Conservation (phyloP, 2,797 vertebrate species). For the Anas acuta region DNA sequence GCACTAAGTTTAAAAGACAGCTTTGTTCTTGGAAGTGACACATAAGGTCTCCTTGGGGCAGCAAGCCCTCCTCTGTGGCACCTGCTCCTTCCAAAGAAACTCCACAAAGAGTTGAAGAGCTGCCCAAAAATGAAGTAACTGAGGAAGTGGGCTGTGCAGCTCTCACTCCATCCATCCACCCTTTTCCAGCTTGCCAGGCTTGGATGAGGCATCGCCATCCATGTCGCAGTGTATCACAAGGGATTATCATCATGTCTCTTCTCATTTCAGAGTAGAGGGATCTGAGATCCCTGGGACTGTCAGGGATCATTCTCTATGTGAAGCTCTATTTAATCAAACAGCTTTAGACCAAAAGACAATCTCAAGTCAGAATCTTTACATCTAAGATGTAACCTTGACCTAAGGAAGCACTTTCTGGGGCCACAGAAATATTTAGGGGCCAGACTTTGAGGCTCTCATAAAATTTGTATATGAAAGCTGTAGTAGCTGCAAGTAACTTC, state of each 20-base stretch:
- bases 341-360: background rate
- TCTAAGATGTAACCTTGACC: background rate
- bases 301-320: background rate
- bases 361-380: background rate
- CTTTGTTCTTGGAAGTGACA: constrained; percentile 61
- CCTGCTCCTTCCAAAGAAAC: constrained; percentile 21
- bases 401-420: background rate
- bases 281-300: background rate
- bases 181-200: background rate
- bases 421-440: background rate
- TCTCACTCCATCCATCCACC: background rate
- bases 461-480: background rate
- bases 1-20: background rate
- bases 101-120: background rate
- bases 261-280: background rate
- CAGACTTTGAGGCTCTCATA: background rate
- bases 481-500: constrained; percentile 33
- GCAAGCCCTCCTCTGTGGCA: background rate
- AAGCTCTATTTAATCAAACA: background rate
- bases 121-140: background rate
- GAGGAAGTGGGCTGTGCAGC: background rate
- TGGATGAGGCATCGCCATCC: background rate
- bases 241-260: background rate
- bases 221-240: background rate
- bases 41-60: background rate